A percentile compares a stretch with the other conserved stretches of the same genome.
phyloP scores from a whole-genome alignment of 2,888 invertebrate genomes.

The Caenorhabditis zanzibari region DNA sequence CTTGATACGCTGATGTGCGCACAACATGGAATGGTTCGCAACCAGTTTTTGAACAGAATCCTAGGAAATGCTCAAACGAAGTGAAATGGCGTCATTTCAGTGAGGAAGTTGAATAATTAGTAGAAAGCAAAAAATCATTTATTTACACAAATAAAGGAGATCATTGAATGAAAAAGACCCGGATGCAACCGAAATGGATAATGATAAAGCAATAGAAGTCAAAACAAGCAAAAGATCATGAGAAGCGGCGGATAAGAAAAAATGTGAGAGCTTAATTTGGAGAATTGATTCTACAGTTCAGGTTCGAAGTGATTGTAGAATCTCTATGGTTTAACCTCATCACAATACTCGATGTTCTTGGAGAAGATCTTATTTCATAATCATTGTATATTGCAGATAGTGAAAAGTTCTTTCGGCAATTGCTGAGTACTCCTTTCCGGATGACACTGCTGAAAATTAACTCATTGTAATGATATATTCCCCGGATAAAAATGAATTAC shows the following conservation, averaged over 20 bases:
- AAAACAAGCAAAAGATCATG: neutral
- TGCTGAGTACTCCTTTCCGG: slow-evolving; percentile 73
- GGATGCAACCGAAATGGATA: slow-evolving; percentile 14
- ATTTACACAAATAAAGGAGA: slow-evolving; percentile 47
- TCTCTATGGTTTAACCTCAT: slow-evolving; percentile 59
- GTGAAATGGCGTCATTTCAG: slow-evolving; percentile 34
- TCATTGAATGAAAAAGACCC: slow-evolving; percentile 23
- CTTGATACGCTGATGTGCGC: slow-evolving; percentile 60
- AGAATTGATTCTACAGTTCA: slow-evolving; percentile 59
- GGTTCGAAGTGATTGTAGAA: slow-evolving; percentile 60
- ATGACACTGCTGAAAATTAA: slow-evolving; percentile 74
- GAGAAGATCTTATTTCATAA: slow-evolving; percentile 73
- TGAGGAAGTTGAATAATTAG: neutral
- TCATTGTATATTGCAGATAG: slow-evolving; percentile 76
- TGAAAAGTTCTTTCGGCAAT: slow-evolving; percentile 72
- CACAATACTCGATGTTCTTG: slow-evolving; percentile 47
- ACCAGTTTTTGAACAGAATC: slow-evolving; percentile 47
- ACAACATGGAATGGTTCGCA: slow-evolving; percentile 47
- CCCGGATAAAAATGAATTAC: slow-evolving; percentile 22
- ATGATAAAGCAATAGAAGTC: slow-evolving; percentile 3
- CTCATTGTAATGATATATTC: neutral
- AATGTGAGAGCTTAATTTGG: neutral
- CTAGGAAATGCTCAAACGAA: slow-evolving; percentile 30
- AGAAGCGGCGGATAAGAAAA: neutral
- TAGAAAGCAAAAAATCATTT: slow-evolving; percentile 25